Conservation (phyloP, 1,140 invertebrate species). For the Chrysopa pallens region DNA sequence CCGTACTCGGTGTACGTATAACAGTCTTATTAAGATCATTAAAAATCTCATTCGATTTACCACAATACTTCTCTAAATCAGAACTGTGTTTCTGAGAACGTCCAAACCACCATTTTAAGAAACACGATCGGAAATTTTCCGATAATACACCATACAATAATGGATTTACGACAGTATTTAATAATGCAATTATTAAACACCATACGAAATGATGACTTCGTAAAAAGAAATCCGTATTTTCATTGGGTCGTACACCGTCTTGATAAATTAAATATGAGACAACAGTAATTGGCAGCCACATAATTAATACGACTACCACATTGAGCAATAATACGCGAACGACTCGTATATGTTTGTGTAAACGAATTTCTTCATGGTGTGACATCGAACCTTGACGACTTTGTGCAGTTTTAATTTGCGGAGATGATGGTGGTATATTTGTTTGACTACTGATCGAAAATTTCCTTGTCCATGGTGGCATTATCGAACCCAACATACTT, state of each 20-base stretch:
- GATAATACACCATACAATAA: constrained; percentile 61
- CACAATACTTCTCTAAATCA: background rate
- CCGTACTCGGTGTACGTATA: background rate
- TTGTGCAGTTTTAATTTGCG: background rate
- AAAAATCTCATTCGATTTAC: background rate
- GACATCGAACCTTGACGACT: constrained; percentile 25
- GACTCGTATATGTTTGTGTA: constrained; percentile 34
- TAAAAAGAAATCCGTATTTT: constrained; percentile 30
- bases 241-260: constrained; percentile 28
- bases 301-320: constrained; percentile 32
- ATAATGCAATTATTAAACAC: constrained; percentile 37
- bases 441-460: constrained; percentile 20
- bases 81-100: background rate
- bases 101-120: constrained; percentile 21
- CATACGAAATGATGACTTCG: constrained; percentile 33
- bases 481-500: constrained; percentile 26
- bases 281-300: constrained; percentile 39
- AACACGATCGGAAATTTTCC: constrained; percentile 48
- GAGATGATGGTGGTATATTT: constrained; percentile 5
- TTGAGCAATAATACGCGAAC: constrained; percentile 34
- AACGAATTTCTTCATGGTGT: constrained; percentile 29
- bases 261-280: constrained; percentile 35
- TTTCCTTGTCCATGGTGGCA: constrained; percentile 27
- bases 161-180: constrained; percentile 62
- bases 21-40: background rate